Evolutionary conservation across 2,888 invertebrate genomes (phyloP), one percentile per base, ranked within the genome.

Genomic region (Monopis laevigella): DNA sequence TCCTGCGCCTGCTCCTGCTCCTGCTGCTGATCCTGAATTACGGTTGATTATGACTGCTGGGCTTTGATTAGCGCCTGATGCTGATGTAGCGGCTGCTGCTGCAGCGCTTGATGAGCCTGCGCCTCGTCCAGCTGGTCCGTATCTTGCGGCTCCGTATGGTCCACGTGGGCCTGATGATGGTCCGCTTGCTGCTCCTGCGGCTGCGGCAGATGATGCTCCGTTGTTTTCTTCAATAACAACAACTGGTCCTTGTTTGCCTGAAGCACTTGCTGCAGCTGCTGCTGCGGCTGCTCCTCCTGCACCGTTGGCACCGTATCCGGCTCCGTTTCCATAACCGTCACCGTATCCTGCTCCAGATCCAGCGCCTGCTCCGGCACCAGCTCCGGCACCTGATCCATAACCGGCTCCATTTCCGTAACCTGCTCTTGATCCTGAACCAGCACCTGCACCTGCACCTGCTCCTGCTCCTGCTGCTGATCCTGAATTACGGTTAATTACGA

Each of bases 81-180:
- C 41, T 17, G 29, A 43, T 16, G 46, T 28, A 28, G 35, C 45
- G 14, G 46, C 42, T 8, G 34, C 36, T 26, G 43, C 11, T 8
- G 30, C 43, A 24, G 29, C 39, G 28, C 38, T 36, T 7, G 24
- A 10, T 24, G 24, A 24, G n/a, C 36, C 36, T 18, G 21, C 10
- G 2, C 27, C 13, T 27, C 30, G 28, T 42, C 40, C 40, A n/a
- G 12, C 8, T 39, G 41, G 41, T n/a, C 12, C 44, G 2, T n/a
- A 1, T 35, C 42, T 29, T 30, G 45, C 39, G 21, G 39, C 28
- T 1, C 40, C 27, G 28, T 38, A 3, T 39, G 36, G 24, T n/a
- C 41, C 17, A 24, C 14, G 21, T 36, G 36, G 19, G 32, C 43
- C 42, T 4, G 21, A 24, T 43, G 39, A 28, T 40, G 34, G 35